Conservation (phyloP, 2,797 vertebrate genomes). For the Percopsis omiscomaycus region DNA sequence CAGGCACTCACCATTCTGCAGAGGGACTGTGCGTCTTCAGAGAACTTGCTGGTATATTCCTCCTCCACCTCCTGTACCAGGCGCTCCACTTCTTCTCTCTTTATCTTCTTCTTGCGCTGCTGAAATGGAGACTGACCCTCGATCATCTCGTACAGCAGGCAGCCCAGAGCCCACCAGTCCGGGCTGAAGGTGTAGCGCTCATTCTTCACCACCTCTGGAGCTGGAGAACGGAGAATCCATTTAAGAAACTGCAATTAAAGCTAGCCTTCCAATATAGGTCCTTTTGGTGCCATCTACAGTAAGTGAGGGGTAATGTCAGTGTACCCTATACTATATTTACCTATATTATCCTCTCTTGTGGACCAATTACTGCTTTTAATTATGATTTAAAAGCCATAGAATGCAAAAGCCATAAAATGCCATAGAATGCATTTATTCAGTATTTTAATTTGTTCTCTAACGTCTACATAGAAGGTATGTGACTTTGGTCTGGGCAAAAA, state of each 20-base stretch:
- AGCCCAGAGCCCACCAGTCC: constrained; percentile 97
- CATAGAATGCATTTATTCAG: too few relatives aligned
- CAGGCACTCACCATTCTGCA: constrained; percentile 85
- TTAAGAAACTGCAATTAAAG: not conserved
- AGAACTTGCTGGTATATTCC: constrained; percentile 91
- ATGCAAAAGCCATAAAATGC: too few relatives aligned
- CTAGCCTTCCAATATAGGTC: not conserved
- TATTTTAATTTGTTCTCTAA: too few relatives aligned
- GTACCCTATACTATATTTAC: too few relatives aligned
- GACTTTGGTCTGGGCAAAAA: too few relatives aligned
- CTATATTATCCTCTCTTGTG: too few relatives aligned
- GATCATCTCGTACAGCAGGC: constrained; percentile 97
- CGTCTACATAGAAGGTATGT: too few relatives aligned
- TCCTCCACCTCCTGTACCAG: constrained; percentile 90
- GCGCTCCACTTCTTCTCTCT: constrained; percentile 94
- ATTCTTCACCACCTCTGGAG: constrained; percentile 95
- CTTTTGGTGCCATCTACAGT: not conserved
- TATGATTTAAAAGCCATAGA: too few relatives aligned
- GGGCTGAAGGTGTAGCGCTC: constrained; percentile 95
- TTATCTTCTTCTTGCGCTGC: constrained; percentile 97
- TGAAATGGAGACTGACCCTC: constrained; percentile 98
- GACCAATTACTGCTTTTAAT: too few relatives aligned
- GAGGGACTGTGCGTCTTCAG: constrained; percentile 84
- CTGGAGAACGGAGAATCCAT: constrained; percentile 58
- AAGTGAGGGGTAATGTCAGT: too few relatives aligned